Base-by-base conservation (phyloP, 2,113 vertebrate genomes). In the Chascanopsetta lugubris region DNA sequence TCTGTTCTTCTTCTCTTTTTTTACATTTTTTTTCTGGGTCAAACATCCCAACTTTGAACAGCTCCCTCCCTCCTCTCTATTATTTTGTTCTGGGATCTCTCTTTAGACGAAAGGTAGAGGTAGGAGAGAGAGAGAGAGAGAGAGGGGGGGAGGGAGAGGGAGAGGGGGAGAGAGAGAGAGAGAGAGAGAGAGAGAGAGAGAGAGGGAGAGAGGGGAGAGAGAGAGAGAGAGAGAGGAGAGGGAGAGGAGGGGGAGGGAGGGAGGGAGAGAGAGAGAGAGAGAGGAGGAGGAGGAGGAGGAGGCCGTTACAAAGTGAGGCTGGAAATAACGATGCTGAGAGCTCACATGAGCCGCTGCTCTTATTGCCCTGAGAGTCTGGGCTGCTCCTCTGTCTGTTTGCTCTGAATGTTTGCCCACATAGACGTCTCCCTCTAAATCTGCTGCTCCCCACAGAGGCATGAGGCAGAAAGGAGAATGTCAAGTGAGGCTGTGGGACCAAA, bases 11-110 rank as follows among this genome's bases (percentile, higher is more conserved):
- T n/a, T n/a, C n/a, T n/a, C n/a, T n/a, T n/a, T n/a, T n/a, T n/a
- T n/a, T 64, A n/a, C n/a, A n/a, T n/a, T n/a, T 65, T 72, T 72
- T 84, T 85, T 85, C 73, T 84, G 61, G 82, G 75, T 87, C 80
- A 85, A 46, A 70, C 61, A 70, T 36, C 65, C 27, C 34, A 82
- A 70, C 71, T 70, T 74, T 78, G 34, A 38, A 38, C 34, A 38
- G 12, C 40, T 7, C 21, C 43, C 30, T 18, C 11, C 18, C 22
- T 10, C 53, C 22, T 58, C 67, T 36, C 58, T 72, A 32, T 62
- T 72, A 25, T 58, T 61, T 54, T 29, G 60, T 49, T 57, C 26
- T 59, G 34, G n/a, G 4, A 10, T 61, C 72, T 50, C n/a, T n/a
- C 40, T 74, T 62, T 60, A 42, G 12, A 42, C 6, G 6, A n/a